Conservation (phyloP, 2,888 invertebrate species). For the Leucophora obtusa region DNA sequence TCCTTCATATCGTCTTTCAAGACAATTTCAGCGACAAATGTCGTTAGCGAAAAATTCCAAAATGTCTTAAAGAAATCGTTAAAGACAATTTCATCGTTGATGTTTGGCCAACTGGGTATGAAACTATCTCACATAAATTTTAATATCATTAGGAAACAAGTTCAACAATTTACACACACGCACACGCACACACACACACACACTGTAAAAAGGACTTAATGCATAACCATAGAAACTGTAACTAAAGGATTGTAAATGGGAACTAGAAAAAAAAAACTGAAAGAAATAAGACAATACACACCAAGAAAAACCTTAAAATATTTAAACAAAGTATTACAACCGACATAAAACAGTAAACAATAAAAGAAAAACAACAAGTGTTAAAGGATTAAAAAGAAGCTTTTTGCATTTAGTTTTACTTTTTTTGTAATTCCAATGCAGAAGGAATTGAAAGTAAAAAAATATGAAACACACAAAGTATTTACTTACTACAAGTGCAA, state of each 20-base stretch:
- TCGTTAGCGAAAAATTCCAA: no score
- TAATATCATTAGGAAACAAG: constrained; percentile 27
- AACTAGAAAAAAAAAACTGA: neutral
- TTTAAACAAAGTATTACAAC: constrained; percentile 31
- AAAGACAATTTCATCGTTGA: no score
- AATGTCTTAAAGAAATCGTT: no score
- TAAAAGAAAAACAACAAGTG: constrained; percentile 26
- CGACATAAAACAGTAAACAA: neutral
- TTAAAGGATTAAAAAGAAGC: constrained; percentile 21
- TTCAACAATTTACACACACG: neutral
- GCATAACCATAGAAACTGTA: neutral
- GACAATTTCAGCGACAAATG: no score
- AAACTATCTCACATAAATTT: constrained; percentile 32
- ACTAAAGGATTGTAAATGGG: neutral
- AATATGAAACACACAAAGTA: neutral
- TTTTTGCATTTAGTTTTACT: neutral
- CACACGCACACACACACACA: no score
- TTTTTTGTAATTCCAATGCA: neutral
- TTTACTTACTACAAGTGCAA: neutral
- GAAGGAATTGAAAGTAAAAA: neutral
- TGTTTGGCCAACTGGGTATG: no score
- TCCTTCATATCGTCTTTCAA: no score
- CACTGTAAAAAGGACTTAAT: constrained; percentile 4
- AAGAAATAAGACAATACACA: neutral
- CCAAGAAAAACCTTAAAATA: constrained; percentile 11